A percentile compares a stretch with the other conserved stretches of the same genome.
These are phyloP conservation scores for Diphyllodes magnificus DNA, from an alignment of 2,113 vertebrate genomes.

Conservation along the genomic window DNA sequence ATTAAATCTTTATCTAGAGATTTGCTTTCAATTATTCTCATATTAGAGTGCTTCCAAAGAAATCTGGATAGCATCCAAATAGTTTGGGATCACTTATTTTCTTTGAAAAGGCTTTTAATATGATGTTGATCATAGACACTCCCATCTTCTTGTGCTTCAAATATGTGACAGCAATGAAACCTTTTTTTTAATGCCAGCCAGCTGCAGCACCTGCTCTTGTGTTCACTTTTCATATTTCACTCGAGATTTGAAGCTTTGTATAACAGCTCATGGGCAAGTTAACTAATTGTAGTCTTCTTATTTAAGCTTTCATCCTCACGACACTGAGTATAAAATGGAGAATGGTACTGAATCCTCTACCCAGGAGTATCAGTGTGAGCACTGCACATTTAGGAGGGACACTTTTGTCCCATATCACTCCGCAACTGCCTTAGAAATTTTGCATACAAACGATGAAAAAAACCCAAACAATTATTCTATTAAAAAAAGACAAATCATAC, in stretches of 20 bases:
- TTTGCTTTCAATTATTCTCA: not conserved
- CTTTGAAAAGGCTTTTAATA: conserved; percentile 16
- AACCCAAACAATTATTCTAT: not conserved
- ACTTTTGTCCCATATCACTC: not conserved
- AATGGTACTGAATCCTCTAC: not conserved
- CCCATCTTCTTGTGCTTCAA: not conserved
- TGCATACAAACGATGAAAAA: not conserved
- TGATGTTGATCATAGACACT: not conserved
- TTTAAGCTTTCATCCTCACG: not conserved
- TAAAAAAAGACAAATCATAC: not conserved
- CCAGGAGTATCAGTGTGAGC: not conserved
- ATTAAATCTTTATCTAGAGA: not conserved
- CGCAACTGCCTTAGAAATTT: not conserved
- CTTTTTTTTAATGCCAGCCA: not conserved
- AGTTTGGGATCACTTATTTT: conserved; percentile 13
- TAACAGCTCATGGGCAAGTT: not conserved
- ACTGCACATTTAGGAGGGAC: not conserved
- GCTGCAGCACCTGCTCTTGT: not conserved
- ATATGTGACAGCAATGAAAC: conserved; percentile 12
- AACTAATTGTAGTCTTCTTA: not conserved
- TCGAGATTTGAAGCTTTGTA: not conserved
- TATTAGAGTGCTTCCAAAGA: not conserved
- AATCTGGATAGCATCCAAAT: conserved; percentile 16
- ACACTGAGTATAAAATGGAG: not conserved
- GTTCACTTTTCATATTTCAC: not conserved